A percentile compares a stretch with the other conserved stretches of the same genome.
phyloP scores from a whole-genome alignment of 1,140 invertebrate species.

The Cotesia chilonis region DNA sequence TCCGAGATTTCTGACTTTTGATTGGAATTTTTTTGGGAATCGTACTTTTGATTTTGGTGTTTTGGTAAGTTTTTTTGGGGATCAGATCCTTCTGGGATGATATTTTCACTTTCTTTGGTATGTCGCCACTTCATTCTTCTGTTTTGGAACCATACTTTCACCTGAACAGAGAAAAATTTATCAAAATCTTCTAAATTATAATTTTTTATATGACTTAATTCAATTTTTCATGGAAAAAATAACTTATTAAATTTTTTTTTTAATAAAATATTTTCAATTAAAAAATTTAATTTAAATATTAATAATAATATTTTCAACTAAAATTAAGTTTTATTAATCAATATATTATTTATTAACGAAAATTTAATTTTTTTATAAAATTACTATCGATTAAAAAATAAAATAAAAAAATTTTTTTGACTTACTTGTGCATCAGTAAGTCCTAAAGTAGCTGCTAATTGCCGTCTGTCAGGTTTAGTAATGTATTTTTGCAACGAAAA shows the following conservation, averaged over 20 bases:
- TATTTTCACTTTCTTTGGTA: slow-evolving; percentile 73
- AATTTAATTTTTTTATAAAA: no score
- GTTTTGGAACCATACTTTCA: slow-evolving; percentile 95
- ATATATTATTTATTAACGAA: no score
- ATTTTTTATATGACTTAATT: no score
- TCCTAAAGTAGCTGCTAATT: slow-evolving; percentile 88
- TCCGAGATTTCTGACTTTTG: slow-evolving; percentile 46
- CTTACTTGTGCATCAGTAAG: slow-evolving; percentile 85
- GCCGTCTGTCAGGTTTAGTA: slow-evolving; percentile 90
- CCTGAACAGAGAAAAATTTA: slow-evolving; percentile 64
- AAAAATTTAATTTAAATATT: no score
- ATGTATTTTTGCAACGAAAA: slow-evolving; percentile 96
- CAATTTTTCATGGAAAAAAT: no score
- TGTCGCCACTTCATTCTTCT: slow-evolving; percentile 93
- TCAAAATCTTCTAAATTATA: no score
- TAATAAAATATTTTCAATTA: no score
- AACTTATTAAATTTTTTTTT: no score
- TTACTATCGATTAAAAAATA: no score
- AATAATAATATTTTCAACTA: no score
- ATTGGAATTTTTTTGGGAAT: slow-evolving; percentile 41
- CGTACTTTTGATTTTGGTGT: slow-evolving; percentile 47
- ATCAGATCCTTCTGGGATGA: slow-evolving; percentile 35
- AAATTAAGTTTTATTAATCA: no score
- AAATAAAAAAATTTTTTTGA: not conserved
- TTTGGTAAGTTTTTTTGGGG: slow-evolving; percentile 43